Conservation (phyloP, 2,113 vertebrate species). For the Phasianus colchicus region DNA sequence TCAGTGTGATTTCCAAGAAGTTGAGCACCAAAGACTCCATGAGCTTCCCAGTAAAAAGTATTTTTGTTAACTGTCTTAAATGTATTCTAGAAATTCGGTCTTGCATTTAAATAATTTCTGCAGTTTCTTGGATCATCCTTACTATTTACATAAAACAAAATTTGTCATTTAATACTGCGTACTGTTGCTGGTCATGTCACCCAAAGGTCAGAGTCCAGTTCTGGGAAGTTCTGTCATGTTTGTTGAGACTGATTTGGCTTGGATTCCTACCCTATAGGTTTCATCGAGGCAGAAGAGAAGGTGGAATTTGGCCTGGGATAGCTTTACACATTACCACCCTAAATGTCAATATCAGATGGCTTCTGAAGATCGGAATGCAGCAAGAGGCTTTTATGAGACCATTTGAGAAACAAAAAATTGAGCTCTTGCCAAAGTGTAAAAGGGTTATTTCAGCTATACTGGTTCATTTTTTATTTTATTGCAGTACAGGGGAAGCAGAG, state of each 20-base stretch:
- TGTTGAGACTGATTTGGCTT: neutral
- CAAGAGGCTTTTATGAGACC: neutral
- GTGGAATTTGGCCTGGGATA: neutral
- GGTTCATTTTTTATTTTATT: neutral
- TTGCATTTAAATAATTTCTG: neutral
- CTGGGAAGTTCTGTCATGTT: neutral
- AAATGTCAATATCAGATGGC: neutral
- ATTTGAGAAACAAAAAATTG: neutral
- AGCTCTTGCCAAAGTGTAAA: neutral
- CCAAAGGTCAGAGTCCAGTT: neutral
- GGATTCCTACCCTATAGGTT: neutral
- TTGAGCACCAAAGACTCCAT: neutral
- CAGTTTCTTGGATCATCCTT: neutral
- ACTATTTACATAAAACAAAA: neutral
- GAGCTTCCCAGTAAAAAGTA: neutral
- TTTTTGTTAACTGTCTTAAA: neutral
- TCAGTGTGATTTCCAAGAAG: neutral
- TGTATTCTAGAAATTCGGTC: slow-evolving; percentile 5
- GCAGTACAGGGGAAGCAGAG: neutral
- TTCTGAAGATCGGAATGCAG: neutral
- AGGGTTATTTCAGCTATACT: neutral
- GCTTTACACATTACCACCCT: neutral
- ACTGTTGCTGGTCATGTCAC: neutral
- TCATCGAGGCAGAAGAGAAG: neutral
- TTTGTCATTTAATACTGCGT: neutral